phyloP scores from a whole-genome alignment of 2,888 invertebrate species.

The Taphrorychus bicolor region DNA sequence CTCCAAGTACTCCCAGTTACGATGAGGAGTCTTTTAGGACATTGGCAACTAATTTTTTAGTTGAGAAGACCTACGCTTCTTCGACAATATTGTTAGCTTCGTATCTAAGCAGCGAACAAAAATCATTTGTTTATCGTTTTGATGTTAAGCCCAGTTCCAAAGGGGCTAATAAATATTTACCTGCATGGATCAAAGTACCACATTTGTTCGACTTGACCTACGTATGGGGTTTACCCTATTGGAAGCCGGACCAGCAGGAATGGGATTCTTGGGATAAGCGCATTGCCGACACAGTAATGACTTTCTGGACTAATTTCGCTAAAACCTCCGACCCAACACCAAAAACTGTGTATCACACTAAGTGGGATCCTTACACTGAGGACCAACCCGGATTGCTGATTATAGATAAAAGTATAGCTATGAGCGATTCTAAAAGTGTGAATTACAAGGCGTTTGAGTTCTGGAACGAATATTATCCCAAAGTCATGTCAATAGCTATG shows the following conservation, averaged over 20 bases:
- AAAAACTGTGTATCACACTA: conserved; percentile 71
- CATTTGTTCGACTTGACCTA: conserved; percentile 84
- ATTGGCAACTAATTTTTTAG: conserved; percentile 74
- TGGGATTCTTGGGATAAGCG: conserved; percentile 83
- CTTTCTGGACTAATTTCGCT: conserved; percentile 80
- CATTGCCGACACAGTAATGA: conserved; percentile 81
- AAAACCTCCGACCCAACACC: conserved; percentile 76
- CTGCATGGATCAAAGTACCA: conserved; percentile 81
- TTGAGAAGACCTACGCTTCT: conserved; percentile 75
- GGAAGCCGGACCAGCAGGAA: conserved; percentile 67
- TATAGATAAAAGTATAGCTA: conserved; percentile 78
- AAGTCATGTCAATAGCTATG: conserved; percentile 73
- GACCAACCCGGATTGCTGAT: conserved; percentile 75
- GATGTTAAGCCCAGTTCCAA: conserved; percentile 75
- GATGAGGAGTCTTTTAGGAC: conserved; percentile 70
- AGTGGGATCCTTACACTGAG: conserved; percentile 75
- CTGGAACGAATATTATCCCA: conserved; percentile 86
- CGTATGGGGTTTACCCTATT: conserved; percentile 81
- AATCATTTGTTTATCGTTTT: conserved; percentile 77
- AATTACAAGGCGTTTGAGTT: conserved; percentile 82
- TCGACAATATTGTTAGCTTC: conserved; percentile 74
- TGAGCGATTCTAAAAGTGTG: conserved; percentile 71
- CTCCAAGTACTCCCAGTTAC: conserved; percentile 69
- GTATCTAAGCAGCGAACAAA: conserved; percentile 65
- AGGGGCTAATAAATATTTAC: conserved; percentile 70